Percentiles rank a stretch among this genome's conserved stretches.
These are phyloP conservation scores for Pachyuromys duprasi DNA, from an alignment of 2,797 vertebrate species.

Conservation along the genomic window DNA sequence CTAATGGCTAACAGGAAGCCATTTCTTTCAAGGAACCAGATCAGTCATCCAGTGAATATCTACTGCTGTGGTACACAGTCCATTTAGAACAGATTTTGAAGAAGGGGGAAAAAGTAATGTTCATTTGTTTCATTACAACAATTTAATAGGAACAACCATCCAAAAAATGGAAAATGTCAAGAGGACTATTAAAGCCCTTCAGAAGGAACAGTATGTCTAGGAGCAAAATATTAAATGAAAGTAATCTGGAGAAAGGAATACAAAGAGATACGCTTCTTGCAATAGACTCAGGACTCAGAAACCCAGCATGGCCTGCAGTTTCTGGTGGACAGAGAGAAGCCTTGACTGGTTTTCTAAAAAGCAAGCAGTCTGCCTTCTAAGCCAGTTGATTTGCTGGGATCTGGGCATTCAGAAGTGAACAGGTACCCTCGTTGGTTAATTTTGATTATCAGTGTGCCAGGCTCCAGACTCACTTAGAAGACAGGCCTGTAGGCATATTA, in stretches of 20 bases:
- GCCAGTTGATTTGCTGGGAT: rapidly evolving
- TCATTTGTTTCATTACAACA: slow-evolving; percentile 77
- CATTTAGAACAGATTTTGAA: slow-evolving; percentile 54
- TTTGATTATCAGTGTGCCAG: not conserved
- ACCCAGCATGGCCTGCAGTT: rapidly evolving
- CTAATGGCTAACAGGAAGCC: not conserved
- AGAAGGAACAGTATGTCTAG: slow-evolving; percentile 33
- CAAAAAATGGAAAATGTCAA: slow-evolving; percentile 78
- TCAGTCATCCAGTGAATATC: slow-evolving; percentile 54
- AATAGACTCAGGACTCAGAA: no score
- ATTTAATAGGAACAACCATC: slow-evolving; percentile 62
- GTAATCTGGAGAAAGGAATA: not conserved
- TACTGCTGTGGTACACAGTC: slow-evolving; percentile 10
- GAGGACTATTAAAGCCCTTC: slow-evolving; percentile 66
- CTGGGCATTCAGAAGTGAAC: not conserved
- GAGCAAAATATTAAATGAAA: slow-evolving; percentile 67
- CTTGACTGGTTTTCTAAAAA: not conserved
- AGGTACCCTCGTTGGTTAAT: not conserved
- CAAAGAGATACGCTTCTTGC: not conserved
- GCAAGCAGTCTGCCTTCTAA: rapidly evolving
- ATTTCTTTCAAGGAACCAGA: not conserved
- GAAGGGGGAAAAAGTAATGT: slow-evolving; percentile 7
- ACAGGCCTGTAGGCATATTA: no score
- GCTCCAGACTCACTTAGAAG: not conserved
- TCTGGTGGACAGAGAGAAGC: not conserved